Evolutionary conservation across 2,797 vertebrate genomes (phyloP), one percentile per base, ranked within the genome.

Genomic region (Sphenodon punctatus): DNA sequence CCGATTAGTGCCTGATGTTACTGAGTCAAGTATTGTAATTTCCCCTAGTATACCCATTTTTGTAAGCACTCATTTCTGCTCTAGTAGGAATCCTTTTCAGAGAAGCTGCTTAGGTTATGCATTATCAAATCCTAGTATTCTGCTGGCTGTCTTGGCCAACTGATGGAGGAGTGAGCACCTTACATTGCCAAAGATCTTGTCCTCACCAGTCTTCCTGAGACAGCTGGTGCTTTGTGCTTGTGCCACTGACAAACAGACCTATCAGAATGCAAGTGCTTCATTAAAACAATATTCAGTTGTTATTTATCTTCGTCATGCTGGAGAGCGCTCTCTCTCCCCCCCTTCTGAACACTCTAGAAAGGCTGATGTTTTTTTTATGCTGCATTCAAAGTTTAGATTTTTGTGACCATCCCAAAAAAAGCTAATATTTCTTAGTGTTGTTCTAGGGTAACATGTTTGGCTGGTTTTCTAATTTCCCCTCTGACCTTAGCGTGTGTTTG

Each of bases 401-500:
- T 73, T 34, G 20, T 46, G 15, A 36, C 63, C 68, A 46, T 87
- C 48, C 23, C 4, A 45, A 70, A 82, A 72, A 43, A 71, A 80
- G 16, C 22, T 83, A 66, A 39, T 41, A 17, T 78, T 86, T 8
- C 70, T 70, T 60, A 67, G 41, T 58, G 49, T 75, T 59, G 51
- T 68, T 61, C 72, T 78, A 38, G 23, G 32, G 23, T 34, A 71
- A 73, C 20, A 41, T 34, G 41, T 75, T 83, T 75, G 41, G 11
- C 43, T 58, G 58, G 19, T 20, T 76, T 82, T 82, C 46, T 80
- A 71, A 43, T 77, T 48, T 67, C 83, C 85, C 72, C 53, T 90
- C 51, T 75, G 58, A 61, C 53, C 53, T 80, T 72, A 79, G 63
- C 22, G 43, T 34, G 45, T 65, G 25, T 38, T 53, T 80, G 38